Percentiles rank a stretch among this genome's conserved stretches.
Evolutionary conservation across 2,113 vertebrate species (phyloP).

Genomic region (Cryptomyrus ogoouensis): DNA sequence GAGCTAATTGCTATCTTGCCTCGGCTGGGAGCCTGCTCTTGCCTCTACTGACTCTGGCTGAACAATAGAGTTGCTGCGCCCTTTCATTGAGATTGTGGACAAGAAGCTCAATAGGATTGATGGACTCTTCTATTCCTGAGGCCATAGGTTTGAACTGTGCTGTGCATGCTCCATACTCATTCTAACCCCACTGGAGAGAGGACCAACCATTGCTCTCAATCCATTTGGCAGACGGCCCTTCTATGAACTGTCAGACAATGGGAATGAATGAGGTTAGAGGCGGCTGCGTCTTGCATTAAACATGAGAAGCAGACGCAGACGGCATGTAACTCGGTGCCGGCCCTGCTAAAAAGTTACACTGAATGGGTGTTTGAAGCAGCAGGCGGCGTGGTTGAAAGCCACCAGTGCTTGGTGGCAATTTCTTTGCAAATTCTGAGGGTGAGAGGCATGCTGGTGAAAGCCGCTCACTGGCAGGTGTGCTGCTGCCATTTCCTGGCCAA

Average conservation of each 20-base stretch:
- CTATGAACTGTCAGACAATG: conserved; percentile 38
- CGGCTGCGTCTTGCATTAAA: conserved; percentile 42
- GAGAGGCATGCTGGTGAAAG: conserved; percentile 22
- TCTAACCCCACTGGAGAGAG: conserved; percentile 15
- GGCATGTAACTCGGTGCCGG: conserved; percentile 26
- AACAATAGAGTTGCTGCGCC: not conserved
- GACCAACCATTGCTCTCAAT: conserved; percentile 17
- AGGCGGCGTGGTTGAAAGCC: not conserved
- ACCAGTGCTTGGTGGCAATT: conserved; percentile 29
- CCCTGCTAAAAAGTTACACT: not conserved
- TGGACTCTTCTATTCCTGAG: conserved; percentile 2
- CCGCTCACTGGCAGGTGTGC: conserved; percentile 30
- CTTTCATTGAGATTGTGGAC: conserved; percentile 5
- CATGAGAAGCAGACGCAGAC: conserved; percentile 37
- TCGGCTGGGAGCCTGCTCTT: not conserved
- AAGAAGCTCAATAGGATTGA: not conserved
- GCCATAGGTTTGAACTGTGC: conserved; percentile 2
- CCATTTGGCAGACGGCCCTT: conserved; percentile 28
- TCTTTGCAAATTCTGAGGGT: conserved; percentile 36
- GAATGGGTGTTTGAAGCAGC: conserved; percentile 36
- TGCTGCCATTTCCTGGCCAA: conserved; percentile 34
- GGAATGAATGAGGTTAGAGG: conserved; percentile 31
- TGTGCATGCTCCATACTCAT: conserved; percentile 12
- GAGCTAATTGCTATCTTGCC: conserved; percentile 1
- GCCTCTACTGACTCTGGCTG: conserved; percentile 36